phyloP scores from a whole-genome alignment of 2,797 vertebrate species.

The Anolis apletophallus region DNA sequence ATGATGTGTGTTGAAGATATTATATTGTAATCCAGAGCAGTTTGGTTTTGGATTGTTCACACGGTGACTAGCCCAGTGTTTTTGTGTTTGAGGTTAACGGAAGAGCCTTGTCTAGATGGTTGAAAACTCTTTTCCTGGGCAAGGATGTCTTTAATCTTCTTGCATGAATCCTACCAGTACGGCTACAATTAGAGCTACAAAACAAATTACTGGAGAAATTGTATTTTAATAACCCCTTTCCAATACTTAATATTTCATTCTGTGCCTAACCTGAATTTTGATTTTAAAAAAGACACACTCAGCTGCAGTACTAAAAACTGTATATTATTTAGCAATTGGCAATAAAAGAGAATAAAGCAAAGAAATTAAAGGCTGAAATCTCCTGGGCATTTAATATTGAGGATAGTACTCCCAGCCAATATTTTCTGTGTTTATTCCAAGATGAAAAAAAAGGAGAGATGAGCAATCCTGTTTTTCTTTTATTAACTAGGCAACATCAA shows the following conservation, averaged over 20 bases:
- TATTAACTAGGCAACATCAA: conserved; percentile 57
- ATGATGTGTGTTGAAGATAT: too few relatives aligned
- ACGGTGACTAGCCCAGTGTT: too few relatives aligned
- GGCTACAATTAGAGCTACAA: conserved; percentile 15
- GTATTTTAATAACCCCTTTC: conserved; percentile 32
- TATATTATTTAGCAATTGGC: conserved; percentile 26
- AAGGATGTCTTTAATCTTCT: conserved; percentile 6
- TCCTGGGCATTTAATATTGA: not conserved
- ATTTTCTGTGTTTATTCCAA: conserved; percentile 55
- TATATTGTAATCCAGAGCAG: too few relatives aligned
- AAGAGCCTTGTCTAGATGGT: not conserved
- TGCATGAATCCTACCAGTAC: conserved; percentile 21
- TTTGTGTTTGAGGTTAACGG: too few relatives aligned
- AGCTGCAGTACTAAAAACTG: conserved; percentile 29
- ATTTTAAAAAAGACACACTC: not conserved
- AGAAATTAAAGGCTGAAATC: conserved; percentile 29
- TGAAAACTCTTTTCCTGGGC: not conserved
- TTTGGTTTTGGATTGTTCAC: too few relatives aligned
- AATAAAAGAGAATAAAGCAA: conserved; percentile 31
- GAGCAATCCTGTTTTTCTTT: conserved; percentile 54
- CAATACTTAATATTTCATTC: conserved; percentile 35
- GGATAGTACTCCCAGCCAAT: conserved; percentile 48
- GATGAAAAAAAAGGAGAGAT: conserved; percentile 37
- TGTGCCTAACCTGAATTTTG: conserved; percentile 39
- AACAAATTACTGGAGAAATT: conserved; percentile 1